Conservation (phyloP, 2,888 invertebrate species). For the Sinohyriopsis cumingii region DNA sequence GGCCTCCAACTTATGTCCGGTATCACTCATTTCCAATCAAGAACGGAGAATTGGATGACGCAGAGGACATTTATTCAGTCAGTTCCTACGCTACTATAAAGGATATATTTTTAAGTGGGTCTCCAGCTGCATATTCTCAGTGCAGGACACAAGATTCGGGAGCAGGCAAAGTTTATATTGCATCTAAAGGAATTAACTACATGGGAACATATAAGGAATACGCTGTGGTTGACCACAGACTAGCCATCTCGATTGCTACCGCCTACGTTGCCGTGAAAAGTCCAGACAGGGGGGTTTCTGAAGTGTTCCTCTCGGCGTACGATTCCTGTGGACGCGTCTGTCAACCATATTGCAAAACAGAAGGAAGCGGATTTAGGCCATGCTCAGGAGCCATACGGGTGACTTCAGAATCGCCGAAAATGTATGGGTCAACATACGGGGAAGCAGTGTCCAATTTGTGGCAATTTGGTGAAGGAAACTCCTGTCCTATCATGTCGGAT, state of each 20-base stretch:
- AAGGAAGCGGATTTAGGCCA: constrained; percentile 19
- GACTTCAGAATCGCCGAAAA: constrained; percentile 34
- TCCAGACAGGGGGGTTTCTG: constrained; percentile 35
- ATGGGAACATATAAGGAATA: constrained; percentile 60
- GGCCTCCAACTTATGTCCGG: constrained; percentile 49
- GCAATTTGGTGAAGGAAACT: constrained; percentile 27
- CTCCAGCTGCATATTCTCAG: constrained; percentile 33
- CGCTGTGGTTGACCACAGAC: constrained; percentile 54
- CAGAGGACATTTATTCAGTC: constrained; percentile 53
- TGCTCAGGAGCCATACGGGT: constrained; percentile 45
- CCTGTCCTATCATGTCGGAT: constrained; percentile 33
- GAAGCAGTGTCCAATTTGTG: constrained; percentile 42
- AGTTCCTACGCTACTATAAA: constrained; percentile 34
- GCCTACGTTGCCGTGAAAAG: constrained; percentile 59
- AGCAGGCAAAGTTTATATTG: constrained; percentile 54
- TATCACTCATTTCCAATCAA: constrained; percentile 52
- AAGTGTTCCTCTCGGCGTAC: constrained; percentile 41
- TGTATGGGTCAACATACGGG: constrained; percentile 44
- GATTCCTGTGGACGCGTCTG: constrained; percentile 50
- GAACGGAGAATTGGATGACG: constrained; percentile 41
- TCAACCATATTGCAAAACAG: constrained; percentile 38
- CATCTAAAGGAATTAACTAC: constrained; percentile 58
- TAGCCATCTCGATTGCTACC: constrained; percentile 54
- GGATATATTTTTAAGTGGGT: constrained; percentile 27
- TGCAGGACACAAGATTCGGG: constrained; percentile 35